Evolutionary conservation across 2,113 vertebrate genomes (phyloP), one percentile per base, ranked within the genome.

Genomic region (Crotophaga sulcirostris): DNA sequence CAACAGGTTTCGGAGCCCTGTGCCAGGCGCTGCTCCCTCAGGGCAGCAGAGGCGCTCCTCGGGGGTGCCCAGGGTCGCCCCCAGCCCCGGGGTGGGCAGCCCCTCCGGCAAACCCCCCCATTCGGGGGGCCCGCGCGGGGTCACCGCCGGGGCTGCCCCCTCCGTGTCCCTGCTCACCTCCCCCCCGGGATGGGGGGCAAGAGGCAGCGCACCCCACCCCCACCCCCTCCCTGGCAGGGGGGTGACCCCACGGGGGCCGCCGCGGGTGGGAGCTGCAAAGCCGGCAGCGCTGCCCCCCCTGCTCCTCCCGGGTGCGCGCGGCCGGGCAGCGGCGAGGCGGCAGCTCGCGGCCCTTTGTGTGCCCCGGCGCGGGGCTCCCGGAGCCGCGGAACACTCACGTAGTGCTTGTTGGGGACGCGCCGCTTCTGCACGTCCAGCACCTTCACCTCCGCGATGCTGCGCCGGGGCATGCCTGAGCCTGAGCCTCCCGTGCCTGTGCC

Each of bases 341-440:
- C 73, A 77, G 90, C 83, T 75, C 90, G 79, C 83, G 93, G 70
- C 93, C 93, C 95, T 96, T 96, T 94, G 93, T 96, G 82, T 69
- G 90, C 87, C 49, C 86, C 54, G 36, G 73, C 56, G 84, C 73
- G 40, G 60, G 45, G 36, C 34, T 36, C 45, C 62, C 77, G 55
- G 52, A 77, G 68, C 72, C 51, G 34, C 56, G 33, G 40, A 42
- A 24, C 95, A 97, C 98, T 98, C 97, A 98, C 98, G 97, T 98
- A 98, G 97, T 98, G 98, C 91, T 98, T 98, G 98, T 98, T 98
- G 96, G 98, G 98, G 91, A 92, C 96, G 82, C 98, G 97, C 96
- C 98, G 94, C 96, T 98, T 98, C 97, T 98, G 98, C 92, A 98
- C 98, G 97, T 98, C 98, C 97, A 98, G 97, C 95, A 98, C 98